These are phyloP conservation scores for Phylloscopus whistleri DNA, from an alignment of 2,113 vertebrate genomes.

Conservation along the genomic window DNA sequence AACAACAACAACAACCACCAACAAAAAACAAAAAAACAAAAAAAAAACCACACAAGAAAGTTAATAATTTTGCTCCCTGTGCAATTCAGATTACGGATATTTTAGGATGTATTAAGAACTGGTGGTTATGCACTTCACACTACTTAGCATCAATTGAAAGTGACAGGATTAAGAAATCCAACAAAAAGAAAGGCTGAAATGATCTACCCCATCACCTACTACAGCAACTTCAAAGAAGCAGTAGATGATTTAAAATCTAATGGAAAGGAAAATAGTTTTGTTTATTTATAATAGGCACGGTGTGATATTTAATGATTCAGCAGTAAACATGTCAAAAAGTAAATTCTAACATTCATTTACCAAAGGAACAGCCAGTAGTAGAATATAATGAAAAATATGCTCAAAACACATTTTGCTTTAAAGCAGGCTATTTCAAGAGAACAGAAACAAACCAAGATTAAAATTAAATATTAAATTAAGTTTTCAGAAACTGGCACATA, in stretches of 20 bases:
- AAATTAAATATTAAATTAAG: conserved; percentile 27
- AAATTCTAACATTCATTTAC: background rate
- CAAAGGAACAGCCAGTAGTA: background rate
- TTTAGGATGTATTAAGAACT: background rate
- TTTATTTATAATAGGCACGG: background rate
- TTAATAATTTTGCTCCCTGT: background rate
- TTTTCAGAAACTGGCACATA: background rate
- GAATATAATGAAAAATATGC: background rate
- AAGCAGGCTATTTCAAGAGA: background rate
- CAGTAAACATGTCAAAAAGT: background rate
- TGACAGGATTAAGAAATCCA: background rate
- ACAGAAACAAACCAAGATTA: background rate
- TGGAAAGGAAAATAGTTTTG: background rate
- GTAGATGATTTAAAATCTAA: background rate
- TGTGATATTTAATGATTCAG: background rate
- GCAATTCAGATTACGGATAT: background rate
- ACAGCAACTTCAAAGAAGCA: background rate
- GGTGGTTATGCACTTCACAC: background rate
- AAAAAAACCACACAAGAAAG: background rate
- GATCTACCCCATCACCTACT: background rate
- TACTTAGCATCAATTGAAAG: background rate
- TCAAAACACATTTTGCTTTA: background rate
- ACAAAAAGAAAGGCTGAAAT: background rate
- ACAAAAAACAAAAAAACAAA: too few species aligned
- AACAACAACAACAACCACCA: too few species aligned